Conservation (phyloP, 2,797 vertebrate species). For the Gadopsis marmoratus region DNA sequence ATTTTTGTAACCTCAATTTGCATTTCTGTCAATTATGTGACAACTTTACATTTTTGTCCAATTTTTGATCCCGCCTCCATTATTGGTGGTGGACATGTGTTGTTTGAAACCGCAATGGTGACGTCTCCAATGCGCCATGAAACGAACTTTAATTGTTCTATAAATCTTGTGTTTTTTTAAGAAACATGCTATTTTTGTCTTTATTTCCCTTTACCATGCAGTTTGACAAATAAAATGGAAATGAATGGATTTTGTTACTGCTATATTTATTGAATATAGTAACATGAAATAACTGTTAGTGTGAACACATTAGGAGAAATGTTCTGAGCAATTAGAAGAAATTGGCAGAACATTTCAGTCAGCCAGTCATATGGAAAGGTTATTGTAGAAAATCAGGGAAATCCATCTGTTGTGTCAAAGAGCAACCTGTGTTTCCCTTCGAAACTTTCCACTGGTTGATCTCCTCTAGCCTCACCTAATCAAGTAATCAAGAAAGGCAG, state of each 20-base stretch:
- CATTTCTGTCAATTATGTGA: constrained; percentile 57
- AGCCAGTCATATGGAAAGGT: constrained; percentile 2
- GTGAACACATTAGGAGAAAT: background rate
- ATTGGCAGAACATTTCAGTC: background rate
- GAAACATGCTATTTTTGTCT: constrained; percentile 55
- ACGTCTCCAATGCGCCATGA: constrained; percentile 39
- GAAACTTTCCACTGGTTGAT: constrained; percentile 36
- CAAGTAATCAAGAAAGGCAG: constrained; percentile 66
- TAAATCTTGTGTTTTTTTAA: constrained; percentile 43
- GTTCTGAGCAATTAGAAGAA: constrained; percentile 2
- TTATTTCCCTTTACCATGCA: constrained; percentile 55
- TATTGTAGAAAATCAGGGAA: constrained; percentile 15
- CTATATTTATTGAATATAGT: background rate
- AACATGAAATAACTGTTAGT: background rate
- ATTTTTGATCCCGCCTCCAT: constrained; percentile 49
- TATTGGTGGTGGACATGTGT: constrained; percentile 43
- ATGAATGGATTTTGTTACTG: constrained; percentile 51
- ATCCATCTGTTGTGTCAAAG: constrained; percentile 26
- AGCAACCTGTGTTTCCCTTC: constrained; percentile 16
- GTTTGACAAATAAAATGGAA: constrained; percentile 75
- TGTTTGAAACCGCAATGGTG: constrained; percentile 43
- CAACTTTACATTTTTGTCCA: constrained; percentile 52
- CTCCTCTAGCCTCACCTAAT: constrained; percentile 57
- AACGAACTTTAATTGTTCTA: constrained; percentile 38
- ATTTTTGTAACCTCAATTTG: constrained; percentile 53